Conservation (phyloP, 2,888 invertebrate genomes). For the Lysandra bellargus region DNA sequence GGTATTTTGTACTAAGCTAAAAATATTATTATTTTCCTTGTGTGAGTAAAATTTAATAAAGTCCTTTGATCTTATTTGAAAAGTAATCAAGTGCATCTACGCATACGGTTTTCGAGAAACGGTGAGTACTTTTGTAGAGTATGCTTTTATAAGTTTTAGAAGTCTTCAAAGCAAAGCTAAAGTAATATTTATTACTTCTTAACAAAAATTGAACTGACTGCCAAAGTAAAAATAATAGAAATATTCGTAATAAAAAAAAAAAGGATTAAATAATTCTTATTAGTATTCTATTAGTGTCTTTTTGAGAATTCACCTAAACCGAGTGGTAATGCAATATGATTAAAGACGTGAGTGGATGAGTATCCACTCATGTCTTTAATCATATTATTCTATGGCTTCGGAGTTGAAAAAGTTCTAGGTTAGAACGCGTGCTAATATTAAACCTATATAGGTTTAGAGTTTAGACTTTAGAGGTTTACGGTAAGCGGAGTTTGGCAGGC, state of each 20-base stretch:
- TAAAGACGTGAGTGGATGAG: no score
- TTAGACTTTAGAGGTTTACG: neutral
- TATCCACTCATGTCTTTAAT: no score
- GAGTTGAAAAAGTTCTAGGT: neutral
- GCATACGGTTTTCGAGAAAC: neutral
- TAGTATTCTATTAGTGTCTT: no score
- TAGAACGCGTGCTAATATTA: neutral
- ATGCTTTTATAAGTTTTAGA: neutral
- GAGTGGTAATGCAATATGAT: no score
- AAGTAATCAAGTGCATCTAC: neutral
- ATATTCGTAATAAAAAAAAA: no score
- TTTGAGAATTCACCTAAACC: no score
- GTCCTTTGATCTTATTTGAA: neutral
- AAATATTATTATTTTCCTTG: neutral
- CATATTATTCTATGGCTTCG: neutral
- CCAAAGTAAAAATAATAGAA: no score
- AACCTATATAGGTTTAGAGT: neutral
- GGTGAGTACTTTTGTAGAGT: neutral
- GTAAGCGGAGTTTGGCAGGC: conserved; percentile 12
- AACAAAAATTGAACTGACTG: no score
- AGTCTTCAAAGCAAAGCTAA: neutral
- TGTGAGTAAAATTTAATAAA: neutral
- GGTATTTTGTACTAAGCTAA: neutral
- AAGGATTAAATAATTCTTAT: no score
- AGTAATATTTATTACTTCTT: neutral